A percentile compares a stretch with the other conserved stretches of the same genome.
Evolutionary conservation across 2,113 vertebrate species (phyloP).

Genomic region (Danionella cerebrum): DNA sequence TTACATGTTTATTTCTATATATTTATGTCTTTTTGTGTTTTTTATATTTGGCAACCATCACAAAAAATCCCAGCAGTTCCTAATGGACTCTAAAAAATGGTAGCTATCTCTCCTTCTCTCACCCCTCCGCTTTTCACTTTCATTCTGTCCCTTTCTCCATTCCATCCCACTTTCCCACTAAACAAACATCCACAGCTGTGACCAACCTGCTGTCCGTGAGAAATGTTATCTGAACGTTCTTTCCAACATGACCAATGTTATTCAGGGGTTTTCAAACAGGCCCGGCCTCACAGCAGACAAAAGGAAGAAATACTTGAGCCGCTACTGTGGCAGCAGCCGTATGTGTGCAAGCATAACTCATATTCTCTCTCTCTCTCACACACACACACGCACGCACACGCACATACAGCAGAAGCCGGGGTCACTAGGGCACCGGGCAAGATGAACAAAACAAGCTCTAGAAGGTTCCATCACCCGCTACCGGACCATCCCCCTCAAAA

Average conservation of each 20-base stretch:
- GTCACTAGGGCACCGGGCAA: slow-evolving; percentile 25
- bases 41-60: neutral
- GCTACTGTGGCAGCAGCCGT: slow-evolving; percentile 38
- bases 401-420: slow-evolving; percentile 23
- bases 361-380: slow-evolving; percentile 29
- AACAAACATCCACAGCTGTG: slow-evolving; percentile 28
- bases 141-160: slow-evolving; percentile 34
- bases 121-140: slow-evolving; percentile 20
- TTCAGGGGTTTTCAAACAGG: slow-evolving; percentile 31
- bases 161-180: slow-evolving; percentile 22
- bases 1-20: neutral
- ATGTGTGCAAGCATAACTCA: slow-evolving; percentile 38
- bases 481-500: neutral
- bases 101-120: neutral
- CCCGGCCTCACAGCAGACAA: slow-evolving; percentile 28
- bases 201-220: slow-evolving; percentile 23
- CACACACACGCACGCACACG: slow-evolving; percentile 16
- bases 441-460: slow-evolving; percentile 36
- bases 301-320: slow-evolving; percentile 40
- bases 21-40: neutral
- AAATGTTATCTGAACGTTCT: slow-evolving; percentile 24
- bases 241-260: slow-evolving; percentile 37
- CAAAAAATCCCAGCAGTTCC: slow-evolving; percentile 13
- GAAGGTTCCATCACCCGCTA: slow-evolving; percentile 20
- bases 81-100: slow-evolving; percentile 15